Conservation (phyloP, 92 coral and sea anemone genomes). For the Porites rus region DNA sequence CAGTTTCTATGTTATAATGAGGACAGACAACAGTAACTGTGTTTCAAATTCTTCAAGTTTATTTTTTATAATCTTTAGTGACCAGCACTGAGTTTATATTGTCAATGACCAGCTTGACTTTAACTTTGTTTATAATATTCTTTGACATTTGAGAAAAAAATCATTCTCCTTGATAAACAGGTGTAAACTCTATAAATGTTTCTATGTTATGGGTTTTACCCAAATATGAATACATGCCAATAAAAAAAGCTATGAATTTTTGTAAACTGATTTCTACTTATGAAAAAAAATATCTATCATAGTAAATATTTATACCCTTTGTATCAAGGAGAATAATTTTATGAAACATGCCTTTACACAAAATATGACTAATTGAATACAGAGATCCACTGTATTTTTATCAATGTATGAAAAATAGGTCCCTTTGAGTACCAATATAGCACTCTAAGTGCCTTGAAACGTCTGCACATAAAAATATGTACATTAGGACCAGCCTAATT, state of each 20-base stretch:
- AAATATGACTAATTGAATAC: conserved; percentile 80
- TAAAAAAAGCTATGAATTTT: conserved; percentile 55
- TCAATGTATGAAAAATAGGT: conserved; percentile 79
- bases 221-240: conserved; percentile 48
- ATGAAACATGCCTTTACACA: conserved; percentile 73
- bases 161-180: conserved; percentile 88
- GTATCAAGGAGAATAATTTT: conserved; percentile 77
- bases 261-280: conserved; percentile 35
- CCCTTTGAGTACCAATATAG: conserved; percentile 24
- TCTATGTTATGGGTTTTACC: conserved; percentile 70
- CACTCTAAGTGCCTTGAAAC: conserved; percentile 34
- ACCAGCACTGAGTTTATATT: conserved; percentile 87
- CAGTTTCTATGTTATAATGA: background rate
- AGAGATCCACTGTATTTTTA: conserved; percentile 71
- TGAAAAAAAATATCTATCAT: conserved; percentile 44
- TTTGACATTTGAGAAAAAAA: conserved; percentile 58
- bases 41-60: conserved; percentile 44
- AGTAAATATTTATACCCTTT: conserved; percentile 46
- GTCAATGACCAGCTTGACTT: conserved; percentile 95
- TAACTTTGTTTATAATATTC: conserved; percentile 50
- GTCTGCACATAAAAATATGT: conserved; percentile 53
- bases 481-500: conserved; percentile 59
- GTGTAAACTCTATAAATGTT: conserved; percentile 63
- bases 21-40: conserved; percentile 18
- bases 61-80: conserved; percentile 67